Evolutionary conservation across 2,113 vertebrate genomes (phyloP), one percentile per base, ranked within the genome.

Genomic region (Noctilio leporinus): DNA sequence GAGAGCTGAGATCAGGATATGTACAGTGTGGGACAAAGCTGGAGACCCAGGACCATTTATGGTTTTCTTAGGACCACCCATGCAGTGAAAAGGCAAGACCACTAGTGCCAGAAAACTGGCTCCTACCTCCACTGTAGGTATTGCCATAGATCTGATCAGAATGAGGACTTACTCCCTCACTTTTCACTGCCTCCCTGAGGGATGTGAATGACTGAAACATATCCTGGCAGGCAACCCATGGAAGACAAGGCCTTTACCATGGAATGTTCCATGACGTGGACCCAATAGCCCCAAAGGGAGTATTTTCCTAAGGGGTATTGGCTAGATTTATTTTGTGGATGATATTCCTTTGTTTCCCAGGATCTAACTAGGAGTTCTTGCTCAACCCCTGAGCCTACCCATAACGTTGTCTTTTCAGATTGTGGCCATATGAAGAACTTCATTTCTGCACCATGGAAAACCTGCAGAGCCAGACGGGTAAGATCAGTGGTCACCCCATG

Each of bases 221-320:
- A 70, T 82, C 28, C 86, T 95, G 93, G 94, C 82, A 94, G 30
- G 55, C 80, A 65, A 57, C 64, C 45, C 70, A 38, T 33, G 65
- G 77, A 51, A 90, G 65, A 95, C 84, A 95, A 92, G 22, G 40
- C 24, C 62, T 94, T 96, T 94, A 82, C 86, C 30, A 47, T 53
- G 80, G 88, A 95, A 86, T 94, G 78, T 95, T 97, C 86, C 86
- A 80, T 77, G 92, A 95, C 22, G 65, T 87, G 86, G 89, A 65
- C 64, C 38, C 53, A 90, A 22, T 33, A 35, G 76, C 20, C 69
- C 91, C 86, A 89, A 45, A 89, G 89, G 73, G 57, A 89, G 33
- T 89, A 75, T 94, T 91, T 96, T 94, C 78, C 89, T 86, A 75
- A 78, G 69, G 81, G 59, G 24, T 73, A 87, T 14, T 59, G 80